Evolutionary conservation across 2,797 vertebrate species (phyloP).

Genomic region (Rhinella marina): DNA sequence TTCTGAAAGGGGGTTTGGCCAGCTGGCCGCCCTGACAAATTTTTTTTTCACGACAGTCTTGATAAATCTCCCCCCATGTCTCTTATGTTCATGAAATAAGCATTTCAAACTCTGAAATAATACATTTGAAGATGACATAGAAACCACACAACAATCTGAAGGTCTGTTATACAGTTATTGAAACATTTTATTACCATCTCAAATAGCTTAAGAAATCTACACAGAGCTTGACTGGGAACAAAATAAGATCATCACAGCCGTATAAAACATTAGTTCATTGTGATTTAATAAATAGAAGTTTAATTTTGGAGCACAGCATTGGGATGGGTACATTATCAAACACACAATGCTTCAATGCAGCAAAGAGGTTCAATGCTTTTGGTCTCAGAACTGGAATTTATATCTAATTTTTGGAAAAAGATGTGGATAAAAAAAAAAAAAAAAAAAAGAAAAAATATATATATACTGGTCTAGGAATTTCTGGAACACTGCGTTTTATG

Average conservation of each 20-base stretch:
- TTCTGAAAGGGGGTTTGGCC: no score
- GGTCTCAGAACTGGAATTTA: conserved; percentile 70
- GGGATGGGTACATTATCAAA: conserved; percentile 48
- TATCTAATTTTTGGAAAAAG: conserved; percentile 69
- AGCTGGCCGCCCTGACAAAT: no score
- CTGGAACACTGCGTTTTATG: conserved; percentile 68
- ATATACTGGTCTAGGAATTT: conserved; percentile 58
- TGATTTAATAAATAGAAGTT: conserved; percentile 75
- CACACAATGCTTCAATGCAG: conserved; percentile 32
- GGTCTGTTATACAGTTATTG: conserved; percentile 30
- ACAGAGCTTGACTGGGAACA: conserved; percentile 54
- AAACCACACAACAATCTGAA: conserved; percentile 12
- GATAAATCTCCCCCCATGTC: no score
- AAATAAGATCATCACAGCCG: conserved; percentile 65
- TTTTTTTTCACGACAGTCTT: no score
- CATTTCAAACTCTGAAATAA: neutral
- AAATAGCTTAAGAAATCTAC: conserved; percentile 53
- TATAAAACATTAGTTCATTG: conserved; percentile 74
- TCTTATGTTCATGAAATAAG: neutral
- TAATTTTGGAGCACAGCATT: conserved; percentile 73
- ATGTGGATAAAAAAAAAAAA: conserved; percentile 71
- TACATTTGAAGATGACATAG: neutral
- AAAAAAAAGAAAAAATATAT: neutral
- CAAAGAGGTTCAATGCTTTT: conserved; percentile 67
- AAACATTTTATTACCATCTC: conserved; percentile 55